phyloP scores from a whole-genome alignment of 2,113 vertebrate species.

The Dromiciops gliroides region DNA sequence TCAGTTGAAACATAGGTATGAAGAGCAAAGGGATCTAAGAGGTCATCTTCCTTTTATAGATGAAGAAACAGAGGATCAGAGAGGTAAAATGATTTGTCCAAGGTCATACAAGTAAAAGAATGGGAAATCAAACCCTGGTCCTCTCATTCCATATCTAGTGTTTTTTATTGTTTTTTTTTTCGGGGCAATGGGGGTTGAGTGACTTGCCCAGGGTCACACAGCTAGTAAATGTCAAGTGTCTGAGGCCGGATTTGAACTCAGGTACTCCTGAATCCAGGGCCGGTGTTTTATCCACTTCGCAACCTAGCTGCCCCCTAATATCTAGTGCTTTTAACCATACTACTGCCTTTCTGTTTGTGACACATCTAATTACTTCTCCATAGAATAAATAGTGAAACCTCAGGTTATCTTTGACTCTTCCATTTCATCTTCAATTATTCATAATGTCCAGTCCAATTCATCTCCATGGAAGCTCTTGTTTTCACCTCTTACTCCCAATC shows the following conservation, averaged over 20 bases:
- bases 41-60: background rate
- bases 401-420: background rate
- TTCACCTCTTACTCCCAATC: background rate
- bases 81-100: background rate
- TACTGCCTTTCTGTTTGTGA: too few relatives aligned
- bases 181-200: too few relatives aligned
- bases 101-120: background rate
- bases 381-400: background rate
- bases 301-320: too few relatives aligned
- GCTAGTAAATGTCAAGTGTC: too few relatives aligned
- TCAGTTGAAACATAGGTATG: background rate
- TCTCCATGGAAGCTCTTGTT: background rate
- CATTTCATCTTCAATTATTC: background rate
- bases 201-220: too few relatives aligned
- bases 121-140: background rate
- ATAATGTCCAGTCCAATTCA: background rate
- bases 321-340: too few relatives aligned
- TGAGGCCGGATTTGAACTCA: too few relatives aligned
- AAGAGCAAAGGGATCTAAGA: background rate
- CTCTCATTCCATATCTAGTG: too few relatives aligned
- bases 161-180: too few relatives aligned
- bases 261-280: too few relatives aligned
- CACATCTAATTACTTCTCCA: background rate
- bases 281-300: too few relatives aligned
- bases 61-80: background rate